Conservation (phyloP, 1,140 invertebrate species). For the Oryctes rhinoceros region DNA sequence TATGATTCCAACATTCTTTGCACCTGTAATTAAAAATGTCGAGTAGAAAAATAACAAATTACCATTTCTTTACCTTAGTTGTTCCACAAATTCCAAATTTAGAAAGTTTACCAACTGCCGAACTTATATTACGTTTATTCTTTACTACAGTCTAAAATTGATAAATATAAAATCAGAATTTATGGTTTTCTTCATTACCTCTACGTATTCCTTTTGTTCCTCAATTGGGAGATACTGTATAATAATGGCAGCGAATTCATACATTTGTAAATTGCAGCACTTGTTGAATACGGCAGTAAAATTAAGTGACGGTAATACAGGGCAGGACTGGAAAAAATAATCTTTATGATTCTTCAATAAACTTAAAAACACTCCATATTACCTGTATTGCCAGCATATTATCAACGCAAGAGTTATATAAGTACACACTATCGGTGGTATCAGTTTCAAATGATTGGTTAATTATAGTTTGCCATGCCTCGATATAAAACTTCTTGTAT, state of each 20-base stretch:
- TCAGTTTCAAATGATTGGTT: constrained; percentile 46
- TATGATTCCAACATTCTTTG: too few species aligned
- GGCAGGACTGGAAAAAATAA: constrained; percentile 43
- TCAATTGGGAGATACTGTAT: constrained; percentile 40
- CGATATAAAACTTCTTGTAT: constrained; percentile 48
- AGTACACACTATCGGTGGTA: background rate
- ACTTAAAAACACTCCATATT: background rate
- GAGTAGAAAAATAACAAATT: too few species aligned
- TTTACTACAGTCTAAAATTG: background rate
- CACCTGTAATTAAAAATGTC: too few species aligned
- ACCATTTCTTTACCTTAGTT: background rate
- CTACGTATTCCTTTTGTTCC: constrained; percentile 19
- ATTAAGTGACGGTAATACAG: constrained; percentile 41
- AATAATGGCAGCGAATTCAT: constrained; percentile 39
- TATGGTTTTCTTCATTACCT: constrained; percentile 7
- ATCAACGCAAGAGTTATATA: constrained; percentile 25
- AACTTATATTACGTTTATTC: background rate
- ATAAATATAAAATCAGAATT: background rate
- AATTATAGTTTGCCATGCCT: constrained; percentile 53
- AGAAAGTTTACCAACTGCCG: background rate
- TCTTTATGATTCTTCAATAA: background rate
- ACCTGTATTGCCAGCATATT: constrained; percentile 44
- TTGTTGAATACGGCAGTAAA: constrained; percentile 31
- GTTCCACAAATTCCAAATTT: constrained; percentile 19
- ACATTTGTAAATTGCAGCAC: constrained; percentile 37